Evolutionary conservation across 2,113 vertebrate genomes (phyloP), one percentile per base, ranked within the genome.

Genomic region (Paradisaea rubra): DNA sequence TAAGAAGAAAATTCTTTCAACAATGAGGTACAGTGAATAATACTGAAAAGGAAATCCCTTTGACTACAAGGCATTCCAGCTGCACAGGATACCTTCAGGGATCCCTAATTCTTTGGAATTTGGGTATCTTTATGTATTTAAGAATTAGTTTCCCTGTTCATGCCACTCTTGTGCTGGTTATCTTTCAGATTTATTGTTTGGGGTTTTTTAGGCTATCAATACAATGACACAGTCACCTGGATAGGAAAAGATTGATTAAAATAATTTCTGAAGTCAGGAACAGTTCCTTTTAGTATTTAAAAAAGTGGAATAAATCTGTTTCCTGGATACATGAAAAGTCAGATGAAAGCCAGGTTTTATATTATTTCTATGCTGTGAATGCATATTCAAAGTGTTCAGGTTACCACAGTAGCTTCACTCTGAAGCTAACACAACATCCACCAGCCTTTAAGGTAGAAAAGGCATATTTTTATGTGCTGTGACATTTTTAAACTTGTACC

Each of bases 401-500:
- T 89, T 89, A 80, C 64, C 17, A n/a, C 63, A 71, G 88, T 54
- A 95, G 78, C 65, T 93, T 96, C 89, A 64, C 81, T 95, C 90
- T 91, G 81, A 95, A 95, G 61, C 69, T 95, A 97, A 96, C 81
- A 78, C 53, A 96, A 90, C 77, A 92, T 81, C 76, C 69, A 81
- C 42, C 17, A 79, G 59, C 61, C 54, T 92, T 50, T 65, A 94
- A 86, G 78, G 78, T 63, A 95, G 76, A 92, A 95, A 95, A 93
- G 31, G 79, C 0, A 2, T 80, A 93, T 95, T 97, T 97, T 97
- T 96, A 95, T 90, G 57, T 47, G 8, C 74, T 93, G 76, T 93
- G 92, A 97, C 93, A 95, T 97, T 97, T 97, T 96, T 85, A 71
- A 98, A 95, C 81, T 95, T 94, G 77, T 86, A 94, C 94, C 94